phyloP scores from a whole-genome alignment of 2,113 vertebrate species.

The Sisor rabdophorus region DNA sequence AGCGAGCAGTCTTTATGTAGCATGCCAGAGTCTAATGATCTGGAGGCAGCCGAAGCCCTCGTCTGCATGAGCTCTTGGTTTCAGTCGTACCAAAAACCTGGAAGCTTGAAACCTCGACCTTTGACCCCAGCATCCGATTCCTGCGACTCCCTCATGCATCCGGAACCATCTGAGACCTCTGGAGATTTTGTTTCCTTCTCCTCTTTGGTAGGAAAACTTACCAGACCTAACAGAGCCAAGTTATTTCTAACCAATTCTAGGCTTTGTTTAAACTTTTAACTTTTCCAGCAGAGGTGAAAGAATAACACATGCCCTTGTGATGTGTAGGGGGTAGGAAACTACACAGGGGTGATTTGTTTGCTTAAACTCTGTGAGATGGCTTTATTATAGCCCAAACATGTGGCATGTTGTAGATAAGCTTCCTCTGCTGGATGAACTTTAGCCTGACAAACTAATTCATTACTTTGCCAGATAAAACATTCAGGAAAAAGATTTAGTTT shows the following conservation, averaged over 20 bases:
- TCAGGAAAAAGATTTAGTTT: neutral
- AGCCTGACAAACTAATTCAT: conserved; percentile 34
- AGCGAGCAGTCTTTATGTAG: conserved; percentile 77
- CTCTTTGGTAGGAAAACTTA: conserved; percentile 79
- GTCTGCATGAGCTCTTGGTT: conserved; percentile 98
- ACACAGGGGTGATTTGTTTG: conserved; percentile 43
- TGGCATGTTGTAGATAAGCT: conserved; percentile 45
- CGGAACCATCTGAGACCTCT: conserved; percentile 68
- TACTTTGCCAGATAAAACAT: conserved; percentile 13
- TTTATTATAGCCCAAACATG: conserved; percentile 46
- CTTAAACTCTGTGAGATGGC: conserved; percentile 43
- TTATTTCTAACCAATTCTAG: neutral
- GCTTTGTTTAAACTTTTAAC: conserved; percentile 44
- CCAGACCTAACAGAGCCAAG: neutral
- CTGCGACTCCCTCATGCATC: conserved; percentile 75
- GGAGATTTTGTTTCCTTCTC: conserved; percentile 88
- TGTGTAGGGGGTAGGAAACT: conserved; percentile 1
- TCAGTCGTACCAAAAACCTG: conserved; percentile 72
- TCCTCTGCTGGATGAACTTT: conserved; percentile 50
- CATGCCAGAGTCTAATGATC: conserved; percentile 85
- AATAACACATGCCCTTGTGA: neutral
- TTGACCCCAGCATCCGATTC: conserved; percentile 93
- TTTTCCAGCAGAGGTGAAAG: conserved; percentile 8
- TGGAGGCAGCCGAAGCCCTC: conserved; percentile 89
- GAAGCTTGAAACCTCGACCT: conserved; percentile 74